Percentiles rank a stretch among this genome's conserved stretches.
Evolutionary conservation across 2,113 vertebrate genomes (phyloP).

Genomic region (Phyllopteryx taeniolatus): DNA sequence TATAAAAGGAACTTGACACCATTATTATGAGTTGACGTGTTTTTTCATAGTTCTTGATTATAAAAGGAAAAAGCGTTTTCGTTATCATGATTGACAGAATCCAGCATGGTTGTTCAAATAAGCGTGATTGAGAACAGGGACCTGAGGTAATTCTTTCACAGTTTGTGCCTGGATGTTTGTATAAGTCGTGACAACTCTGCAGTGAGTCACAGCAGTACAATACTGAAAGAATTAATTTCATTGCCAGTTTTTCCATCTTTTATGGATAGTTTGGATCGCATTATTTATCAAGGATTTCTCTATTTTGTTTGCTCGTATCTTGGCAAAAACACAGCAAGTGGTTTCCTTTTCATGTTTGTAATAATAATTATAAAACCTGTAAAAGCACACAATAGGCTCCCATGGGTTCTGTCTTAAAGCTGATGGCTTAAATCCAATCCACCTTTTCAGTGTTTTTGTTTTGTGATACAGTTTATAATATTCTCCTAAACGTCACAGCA

Average conservation of each 20-base stretch:
- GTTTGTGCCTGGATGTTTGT: not conserved
- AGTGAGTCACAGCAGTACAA: not conserved
- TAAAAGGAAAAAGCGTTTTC: not conserved
- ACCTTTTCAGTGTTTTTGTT: not conserved
- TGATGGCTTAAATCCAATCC: not conserved
- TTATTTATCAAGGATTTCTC: not conserved
- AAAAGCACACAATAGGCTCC: not conserved
- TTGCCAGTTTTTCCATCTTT: not conserved
- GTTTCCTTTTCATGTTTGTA: not conserved
- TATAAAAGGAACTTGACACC: constrained; percentile 5
- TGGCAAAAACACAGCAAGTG: not conserved
- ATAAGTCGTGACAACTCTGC: not conserved
- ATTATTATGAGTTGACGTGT: not conserved
- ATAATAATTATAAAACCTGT: not conserved
- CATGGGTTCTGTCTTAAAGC: not conserved
- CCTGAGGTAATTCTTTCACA: not conserved
- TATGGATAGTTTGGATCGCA: not conserved
- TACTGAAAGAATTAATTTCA: not conserved
- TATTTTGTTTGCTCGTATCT: not conserved
- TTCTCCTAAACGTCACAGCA: not conserved
- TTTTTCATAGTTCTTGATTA: not conserved
- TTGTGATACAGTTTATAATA: not conserved
- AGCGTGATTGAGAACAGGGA: not conserved
- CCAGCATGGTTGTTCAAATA: not conserved
- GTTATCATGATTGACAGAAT: not conserved